These are phyloP conservation scores for Noctua comes DNA, from an alignment of 2,888 invertebrate genomes.

Conservation along the genomic window DNA sequence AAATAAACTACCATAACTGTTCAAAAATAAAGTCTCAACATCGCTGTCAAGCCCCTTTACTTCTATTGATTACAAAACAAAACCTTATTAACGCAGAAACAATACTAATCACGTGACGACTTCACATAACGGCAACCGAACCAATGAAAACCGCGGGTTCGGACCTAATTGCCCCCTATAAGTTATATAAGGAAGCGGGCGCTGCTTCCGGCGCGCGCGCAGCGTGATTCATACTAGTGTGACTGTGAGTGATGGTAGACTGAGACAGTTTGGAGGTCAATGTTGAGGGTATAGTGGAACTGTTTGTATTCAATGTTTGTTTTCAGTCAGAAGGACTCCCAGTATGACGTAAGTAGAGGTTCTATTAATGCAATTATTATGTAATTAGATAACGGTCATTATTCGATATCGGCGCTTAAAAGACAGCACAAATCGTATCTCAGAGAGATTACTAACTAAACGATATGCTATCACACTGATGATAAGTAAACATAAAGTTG, in stretches of 20 bases:
- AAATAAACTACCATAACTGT: neutral
- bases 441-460: neutral
- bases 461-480: slow-evolving; percentile 17
- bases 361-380: slow-evolving; percentile 22
- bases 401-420: neutral
- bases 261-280: slow-evolving; percentile 48
- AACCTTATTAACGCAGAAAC: neutral
- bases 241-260: slow-evolving; percentile 13
- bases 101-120: slow-evolving; percentile 25
- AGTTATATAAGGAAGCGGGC: slow-evolving; percentile 71
- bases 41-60: neutral
- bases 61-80: neutral
- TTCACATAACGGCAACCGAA: slow-evolving; percentile 52
- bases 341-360: neutral
- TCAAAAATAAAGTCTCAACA: neutral
- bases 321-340: neutral
- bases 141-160: slow-evolving; percentile 58
- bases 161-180: slow-evolving; percentile 71
- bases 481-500: slow-evolving; percentile 14
- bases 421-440: slow-evolving; percentile 4
- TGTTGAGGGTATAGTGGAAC: slow-evolving; percentile 1
- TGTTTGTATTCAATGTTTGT: neutral
- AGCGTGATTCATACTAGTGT: slow-evolving; percentile 58
- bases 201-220: slow-evolving; percentile 65
- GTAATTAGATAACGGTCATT: slow-evolving; percentile 18